Conservation (phyloP, 2,888 invertebrate species). For the Ryuthela nishihirai region DNA sequence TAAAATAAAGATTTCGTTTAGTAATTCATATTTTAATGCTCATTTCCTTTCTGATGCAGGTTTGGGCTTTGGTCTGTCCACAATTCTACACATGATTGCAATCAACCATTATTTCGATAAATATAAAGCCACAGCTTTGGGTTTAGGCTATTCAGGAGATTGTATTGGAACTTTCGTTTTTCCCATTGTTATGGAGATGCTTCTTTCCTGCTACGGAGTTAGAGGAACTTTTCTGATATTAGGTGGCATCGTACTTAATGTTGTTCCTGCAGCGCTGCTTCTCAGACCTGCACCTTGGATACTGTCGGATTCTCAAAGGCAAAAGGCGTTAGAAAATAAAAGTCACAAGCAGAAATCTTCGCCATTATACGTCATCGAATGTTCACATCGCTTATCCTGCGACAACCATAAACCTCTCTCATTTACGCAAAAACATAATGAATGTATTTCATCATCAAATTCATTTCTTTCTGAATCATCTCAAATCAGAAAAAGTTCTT, state of each 20-base stretch:
- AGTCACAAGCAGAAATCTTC: background rate
- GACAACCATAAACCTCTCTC: too few relatives aligned
- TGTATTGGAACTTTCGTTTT: slow-evolving; percentile 41
- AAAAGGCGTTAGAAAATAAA: background rate
- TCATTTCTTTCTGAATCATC: too few relatives aligned
- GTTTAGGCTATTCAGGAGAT: slow-evolving; percentile 40
- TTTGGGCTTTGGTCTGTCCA: slow-evolving; percentile 37
- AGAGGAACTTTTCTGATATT: slow-evolving; percentile 36
- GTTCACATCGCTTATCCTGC: too few relatives aligned
- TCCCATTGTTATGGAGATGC: slow-evolving; percentile 33
- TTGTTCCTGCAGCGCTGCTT: slow-evolving; percentile 22
- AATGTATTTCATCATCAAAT: too few relatives aligned
- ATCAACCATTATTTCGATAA: slow-evolving; percentile 41
- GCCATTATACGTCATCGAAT: too few relatives aligned
- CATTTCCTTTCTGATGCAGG: too few relatives aligned
- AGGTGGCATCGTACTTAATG: slow-evolving; percentile 36
- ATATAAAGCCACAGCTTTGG: slow-evolving; percentile 38
- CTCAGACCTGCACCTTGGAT: slow-evolving; percentile 24
- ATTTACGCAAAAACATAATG: too few relatives aligned
- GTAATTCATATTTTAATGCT: too few relatives aligned
- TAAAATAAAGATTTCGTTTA: too few relatives aligned
- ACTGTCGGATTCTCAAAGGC: background rate
- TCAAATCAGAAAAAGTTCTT: background rate
- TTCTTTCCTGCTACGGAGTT: slow-evolving; percentile 27
- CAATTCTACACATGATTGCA: slow-evolving; percentile 35